Percentiles rank a stretch among this genome's conserved stretches.
Evolutionary conservation across 2,797 vertebrate species (phyloP).

Genomic region (Pithecia hirsuta): DNA sequence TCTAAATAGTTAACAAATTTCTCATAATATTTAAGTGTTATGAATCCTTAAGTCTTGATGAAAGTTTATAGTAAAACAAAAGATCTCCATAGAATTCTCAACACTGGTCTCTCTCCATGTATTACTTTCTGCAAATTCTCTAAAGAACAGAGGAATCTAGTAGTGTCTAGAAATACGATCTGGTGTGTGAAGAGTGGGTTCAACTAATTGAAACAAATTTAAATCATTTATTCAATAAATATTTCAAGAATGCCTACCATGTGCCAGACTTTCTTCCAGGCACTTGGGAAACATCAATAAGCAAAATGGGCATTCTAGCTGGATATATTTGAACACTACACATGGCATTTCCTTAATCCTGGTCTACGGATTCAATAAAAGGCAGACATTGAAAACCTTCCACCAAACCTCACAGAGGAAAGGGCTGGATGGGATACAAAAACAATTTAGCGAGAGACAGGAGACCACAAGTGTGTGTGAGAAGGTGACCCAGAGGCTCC

Average conservation of each 20-base stretch:
- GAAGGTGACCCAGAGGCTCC: neutral
- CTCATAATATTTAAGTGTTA: neutral
- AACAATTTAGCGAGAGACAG: neutral
- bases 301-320: neutral
- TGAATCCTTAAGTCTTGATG: slow-evolving; percentile 2
- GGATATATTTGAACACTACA: neutral
- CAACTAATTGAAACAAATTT: neutral
- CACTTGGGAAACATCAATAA: neutral
- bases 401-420: neutral
- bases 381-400: neutral
- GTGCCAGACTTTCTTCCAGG: neutral
- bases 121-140: neutral
- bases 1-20: neutral
- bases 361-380: neutral
- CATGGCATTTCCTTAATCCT: neutral
- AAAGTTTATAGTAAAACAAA: neutral
- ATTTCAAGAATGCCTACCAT: neutral
- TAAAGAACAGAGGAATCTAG: neutral
- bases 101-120: neutral
- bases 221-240: neutral
- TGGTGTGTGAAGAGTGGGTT: neutral
- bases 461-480: neutral
- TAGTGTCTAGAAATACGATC: neutral
- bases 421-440: neutral
- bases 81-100: neutral